Base-by-base conservation (phyloP, 2,797 vertebrate genomes). In the Sebastolobus altivelis region DNA sequence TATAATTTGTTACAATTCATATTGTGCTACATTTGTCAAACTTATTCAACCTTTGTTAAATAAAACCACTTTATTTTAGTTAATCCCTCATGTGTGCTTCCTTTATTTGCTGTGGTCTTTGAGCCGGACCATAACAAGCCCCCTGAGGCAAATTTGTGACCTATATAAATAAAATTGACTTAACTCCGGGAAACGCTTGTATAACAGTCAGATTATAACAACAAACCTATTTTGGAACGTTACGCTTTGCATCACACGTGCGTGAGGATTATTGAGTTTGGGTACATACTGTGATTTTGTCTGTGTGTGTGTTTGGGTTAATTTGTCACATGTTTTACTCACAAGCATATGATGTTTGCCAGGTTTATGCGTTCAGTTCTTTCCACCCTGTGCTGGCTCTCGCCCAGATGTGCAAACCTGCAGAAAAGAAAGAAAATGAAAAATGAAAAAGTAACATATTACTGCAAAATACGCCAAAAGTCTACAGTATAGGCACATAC, bases 361-460 rank as follows among this genome's bases (percentile, higher is more conserved):
- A 95, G 84, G 31, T 86, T 93, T 82, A 95, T 96, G 81, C 90
- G 92, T 72, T 92, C 96, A 4, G 69, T 94, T 89, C 93, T 96
- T 73, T 98, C 97, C 93, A 97, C 96, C 81, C 93, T 96, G 92
- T 98, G 96, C 81, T 97, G 98, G 92, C 96, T 97, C 88, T 97
- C 96, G 6, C 98, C 97, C 88, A 99, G 95, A 84, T 95, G 96
- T 87, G 97, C 96, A 95, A 99, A 99, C 87, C 98, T 99, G 90
- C 60, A 79, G 33, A 37, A 77, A 65, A 60, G 75, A 72, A 31
- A 20, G 16, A 35, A 74, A 25, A 67, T 1, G 12, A 3, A 52
- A 16, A 46, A 52, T 75, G 13, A 86, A 60, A 82, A 66, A 65
- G 20, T 59, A 29, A 59, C 62, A 71, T 14, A 62, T 18, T 55